Evolutionary conservation across 2,888 invertebrate genomes (phyloP).

Genomic region (Halictus quadricinctus): DNA sequence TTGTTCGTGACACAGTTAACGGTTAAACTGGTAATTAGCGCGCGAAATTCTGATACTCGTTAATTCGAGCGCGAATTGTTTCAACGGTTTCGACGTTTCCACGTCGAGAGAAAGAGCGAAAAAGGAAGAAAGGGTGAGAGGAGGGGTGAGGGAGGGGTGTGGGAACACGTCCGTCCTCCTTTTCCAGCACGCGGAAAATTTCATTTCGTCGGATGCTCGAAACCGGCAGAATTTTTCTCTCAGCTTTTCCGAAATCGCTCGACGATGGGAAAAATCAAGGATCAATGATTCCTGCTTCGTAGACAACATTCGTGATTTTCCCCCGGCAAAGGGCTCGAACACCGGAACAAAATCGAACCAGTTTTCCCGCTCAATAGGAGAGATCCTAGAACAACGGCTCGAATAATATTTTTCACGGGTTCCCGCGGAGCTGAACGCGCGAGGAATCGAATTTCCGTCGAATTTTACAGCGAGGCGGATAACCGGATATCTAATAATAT

Average conservation of each 20-base stretch:
- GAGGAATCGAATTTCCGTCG: conserved; percentile 8
- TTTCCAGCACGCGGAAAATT: conserved; percentile 12
- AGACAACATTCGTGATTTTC: conserved; percentile 31
- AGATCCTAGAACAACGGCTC: conserved; percentile 20
- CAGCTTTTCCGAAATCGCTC: background rate
- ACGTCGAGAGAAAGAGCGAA: background rate
- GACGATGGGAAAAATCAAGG: conserved; percentile 18
- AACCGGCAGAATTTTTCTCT: conserved; percentile 22
- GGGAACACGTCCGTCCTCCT: background rate
- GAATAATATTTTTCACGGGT: conserved; percentile 31
- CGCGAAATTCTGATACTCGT: conserved; percentile 22
- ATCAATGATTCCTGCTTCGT: conserved; percentile 36
- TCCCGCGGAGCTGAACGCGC: background rate
- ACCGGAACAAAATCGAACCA: conserved; percentile 11
- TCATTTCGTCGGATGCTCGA: background rate
- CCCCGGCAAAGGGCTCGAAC: conserved; percentile 15
- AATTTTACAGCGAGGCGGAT: conserved; percentile 7
- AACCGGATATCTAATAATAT: conserved; percentile 6
- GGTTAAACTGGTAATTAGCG: conserved; percentile 45
- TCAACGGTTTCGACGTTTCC: conserved; percentile 8
- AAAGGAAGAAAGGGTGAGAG: background rate
- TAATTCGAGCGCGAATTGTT: conserved; percentile 31
- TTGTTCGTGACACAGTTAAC: conserved; percentile 32
- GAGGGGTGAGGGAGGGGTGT: no score
- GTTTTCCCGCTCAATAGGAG: conserved; percentile 8